Base-by-base conservation (phyloP, 2,888 invertebrate species). In the Sarcophaga rosellei region DNA sequence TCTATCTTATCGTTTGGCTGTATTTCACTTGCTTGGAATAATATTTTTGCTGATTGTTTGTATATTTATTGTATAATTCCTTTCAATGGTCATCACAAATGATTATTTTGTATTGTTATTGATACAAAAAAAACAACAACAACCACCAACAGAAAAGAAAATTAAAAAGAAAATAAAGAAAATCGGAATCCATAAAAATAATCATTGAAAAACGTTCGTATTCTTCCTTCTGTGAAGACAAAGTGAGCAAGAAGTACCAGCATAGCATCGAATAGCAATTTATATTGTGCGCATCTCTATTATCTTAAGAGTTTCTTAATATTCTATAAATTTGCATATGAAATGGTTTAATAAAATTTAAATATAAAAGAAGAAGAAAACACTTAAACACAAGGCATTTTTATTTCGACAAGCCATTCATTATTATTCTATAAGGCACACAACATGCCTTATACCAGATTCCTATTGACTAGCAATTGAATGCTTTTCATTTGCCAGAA, bases 21-120 rank as follows among this genome's bases (percentile, higher is more conserved):
- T 35, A 35, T 35, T 35, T 35, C 35, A 35, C 10, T 35, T 35
- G 35, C 8, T 35, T 35, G 35, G 35, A 35, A 35, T 35, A 35
- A 35, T 35, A 35, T 35, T 25, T 79, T 79, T 79, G 70, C 78
- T 44, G 70, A 72, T 79, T 79, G 78, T 79, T 23, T 70, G 62
- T 45, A 79, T 35, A 35, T 35, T 35, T 35, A 35, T 35, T 35
- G 70, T 79, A 63, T 70, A 79, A 63, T 70, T 35, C 35, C 35
- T 57, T 53, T 15, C 61, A 69, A 69, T 69, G 70, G 62, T 25
- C 44, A 79, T 79, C 25, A 70, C 53, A 53, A 35, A 70, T 70
- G 69, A 70, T 78, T 78, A 57, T 70, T 35, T 35, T 53, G 63
- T 70, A 70, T 63, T 63, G 78, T 35, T 47, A 79, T 79, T 79